phyloP scores from a whole-genome alignment of 2,888 invertebrate species.

The Rhaphigaster nebulosa region DNA sequence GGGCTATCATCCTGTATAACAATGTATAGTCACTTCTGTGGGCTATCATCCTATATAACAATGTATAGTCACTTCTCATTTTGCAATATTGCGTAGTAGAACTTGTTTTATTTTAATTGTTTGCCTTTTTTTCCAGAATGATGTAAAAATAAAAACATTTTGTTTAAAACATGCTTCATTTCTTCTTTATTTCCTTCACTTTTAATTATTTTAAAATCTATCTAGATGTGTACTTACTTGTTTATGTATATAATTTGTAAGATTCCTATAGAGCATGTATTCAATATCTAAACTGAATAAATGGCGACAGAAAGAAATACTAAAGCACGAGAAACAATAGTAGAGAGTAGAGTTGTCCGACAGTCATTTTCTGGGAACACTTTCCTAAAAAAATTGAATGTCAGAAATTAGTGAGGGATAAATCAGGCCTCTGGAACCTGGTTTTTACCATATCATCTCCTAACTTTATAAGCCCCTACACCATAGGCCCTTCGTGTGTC shows the following conservation, averaged over 20 bases:
- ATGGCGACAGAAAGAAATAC: too few relatives aligned
- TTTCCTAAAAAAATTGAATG: too few relatives aligned
- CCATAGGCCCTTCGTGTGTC: too few relatives aligned
- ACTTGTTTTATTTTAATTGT: background rate
- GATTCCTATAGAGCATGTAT: too few relatives aligned
- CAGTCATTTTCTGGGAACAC: too few relatives aligned
- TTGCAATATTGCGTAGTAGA: background rate
- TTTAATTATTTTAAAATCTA: background rate
- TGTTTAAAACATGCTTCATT: background rate
- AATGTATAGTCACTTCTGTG: background rate
- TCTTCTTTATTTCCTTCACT: background rate
- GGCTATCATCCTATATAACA: too few relatives aligned
- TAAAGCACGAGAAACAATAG: background rate
- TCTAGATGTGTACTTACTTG: background rate
- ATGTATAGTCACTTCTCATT: background rate
- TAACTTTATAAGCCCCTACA: too few relatives aligned
- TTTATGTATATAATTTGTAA: background rate
- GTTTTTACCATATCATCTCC: too few relatives aligned
- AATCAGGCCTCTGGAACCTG: too few relatives aligned
- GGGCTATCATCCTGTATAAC: background rate
- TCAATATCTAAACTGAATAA: too few relatives aligned
- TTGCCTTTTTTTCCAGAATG: slow-evolving; percentile 3
- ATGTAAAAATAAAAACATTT: slow-evolving; percentile 32
- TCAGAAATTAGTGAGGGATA: too few relatives aligned
- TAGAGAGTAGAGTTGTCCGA: too few relatives aligned